These are phyloP conservation scores for Venustoraphidia nigricollis DNA, from an alignment of 2,888 invertebrate genomes.

Conservation along the genomic window DNA sequence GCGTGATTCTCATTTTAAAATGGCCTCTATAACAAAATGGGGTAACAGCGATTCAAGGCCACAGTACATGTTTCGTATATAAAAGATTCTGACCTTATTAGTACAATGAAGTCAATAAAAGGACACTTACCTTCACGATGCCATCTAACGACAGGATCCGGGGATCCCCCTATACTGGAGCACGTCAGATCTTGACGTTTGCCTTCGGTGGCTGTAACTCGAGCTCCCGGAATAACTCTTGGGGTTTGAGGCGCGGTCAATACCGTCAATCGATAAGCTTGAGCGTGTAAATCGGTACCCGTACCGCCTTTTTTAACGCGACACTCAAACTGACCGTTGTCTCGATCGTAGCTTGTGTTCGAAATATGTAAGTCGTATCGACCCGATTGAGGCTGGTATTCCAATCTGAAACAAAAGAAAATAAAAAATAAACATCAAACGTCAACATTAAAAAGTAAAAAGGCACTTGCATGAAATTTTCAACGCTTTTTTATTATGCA, in stretches of 20 bases:
- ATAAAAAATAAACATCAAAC: no score
- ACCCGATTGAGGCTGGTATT: slow-evolving; percentile 64
- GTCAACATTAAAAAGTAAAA: no score
- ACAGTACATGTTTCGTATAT: no score
- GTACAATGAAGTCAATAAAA: not conserved
- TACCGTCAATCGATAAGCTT: slow-evolving; percentile 71
- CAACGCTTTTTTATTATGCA: no score
- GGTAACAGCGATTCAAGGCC: no score
- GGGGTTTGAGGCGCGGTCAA: slow-evolving; percentile 73
- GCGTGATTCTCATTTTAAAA: no score
- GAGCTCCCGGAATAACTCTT: slow-evolving; percentile 55
- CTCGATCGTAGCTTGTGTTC: slow-evolving; percentile 78
- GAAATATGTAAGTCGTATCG: slow-evolving; percentile 79
- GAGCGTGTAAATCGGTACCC: slow-evolving; percentile 68
- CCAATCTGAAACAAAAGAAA: slow-evolving; percentile 38
- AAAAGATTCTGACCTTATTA: not conserved
- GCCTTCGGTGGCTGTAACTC: slow-evolving; percentile 70
- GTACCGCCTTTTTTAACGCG: slow-evolving; percentile 71
- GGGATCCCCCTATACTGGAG: slow-evolving; percentile 77
- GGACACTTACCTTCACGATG: slow-evolving; percentile 44
- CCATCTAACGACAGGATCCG: slow-evolving; percentile 78
- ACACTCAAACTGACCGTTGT: slow-evolving; percentile 87
- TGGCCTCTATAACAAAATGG: no score
- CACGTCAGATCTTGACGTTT: slow-evolving; percentile 60
- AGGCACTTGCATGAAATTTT: no score